These are phyloP conservation scores for Athene noctua DNA, from an alignment of 2,113 vertebrate species.

Conservation along the genomic window DNA sequence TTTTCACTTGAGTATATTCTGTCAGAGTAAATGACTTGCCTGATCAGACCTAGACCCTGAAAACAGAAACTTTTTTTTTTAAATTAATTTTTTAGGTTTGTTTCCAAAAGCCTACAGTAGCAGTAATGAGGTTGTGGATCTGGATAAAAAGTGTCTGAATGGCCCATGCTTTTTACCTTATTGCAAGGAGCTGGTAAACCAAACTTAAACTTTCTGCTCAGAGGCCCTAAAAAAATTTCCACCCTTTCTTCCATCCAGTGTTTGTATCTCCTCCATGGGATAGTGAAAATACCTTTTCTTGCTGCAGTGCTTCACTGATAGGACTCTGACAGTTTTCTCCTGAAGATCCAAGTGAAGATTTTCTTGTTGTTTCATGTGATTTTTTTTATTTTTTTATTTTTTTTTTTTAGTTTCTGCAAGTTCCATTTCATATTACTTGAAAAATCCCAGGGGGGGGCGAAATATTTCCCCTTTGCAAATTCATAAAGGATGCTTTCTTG, in stretches of 20 bases:
- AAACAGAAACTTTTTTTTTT: background rate
- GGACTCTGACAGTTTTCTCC: background rate
- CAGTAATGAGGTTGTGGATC: background rate
- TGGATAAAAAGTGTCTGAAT: background rate
- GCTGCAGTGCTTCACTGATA: background rate
- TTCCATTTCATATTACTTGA: background rate
- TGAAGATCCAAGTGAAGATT: background rate
- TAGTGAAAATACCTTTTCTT: background rate
- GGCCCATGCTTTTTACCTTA: background rate
- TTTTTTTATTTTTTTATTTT: background rate
- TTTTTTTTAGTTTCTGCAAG: background rate
- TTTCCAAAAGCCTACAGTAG: background rate
- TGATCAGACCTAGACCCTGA: background rate
- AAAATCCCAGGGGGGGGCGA: background rate
- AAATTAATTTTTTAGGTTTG: background rate
- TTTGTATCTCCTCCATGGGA: background rate
- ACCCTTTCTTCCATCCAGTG: background rate
- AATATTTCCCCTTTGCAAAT: background rate
- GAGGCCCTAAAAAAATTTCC: background rate
- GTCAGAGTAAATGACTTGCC: background rate
- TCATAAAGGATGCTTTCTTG: background rate
- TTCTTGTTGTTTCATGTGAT: rapidly evolving
- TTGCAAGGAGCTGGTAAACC: background rate
- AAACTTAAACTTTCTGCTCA: background rate
- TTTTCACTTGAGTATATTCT: background rate